These are phyloP conservation scores for Ibidorhyncha struthersii DNA, from an alignment of 2,113 vertebrate species.

Conservation along the genomic window DNA sequence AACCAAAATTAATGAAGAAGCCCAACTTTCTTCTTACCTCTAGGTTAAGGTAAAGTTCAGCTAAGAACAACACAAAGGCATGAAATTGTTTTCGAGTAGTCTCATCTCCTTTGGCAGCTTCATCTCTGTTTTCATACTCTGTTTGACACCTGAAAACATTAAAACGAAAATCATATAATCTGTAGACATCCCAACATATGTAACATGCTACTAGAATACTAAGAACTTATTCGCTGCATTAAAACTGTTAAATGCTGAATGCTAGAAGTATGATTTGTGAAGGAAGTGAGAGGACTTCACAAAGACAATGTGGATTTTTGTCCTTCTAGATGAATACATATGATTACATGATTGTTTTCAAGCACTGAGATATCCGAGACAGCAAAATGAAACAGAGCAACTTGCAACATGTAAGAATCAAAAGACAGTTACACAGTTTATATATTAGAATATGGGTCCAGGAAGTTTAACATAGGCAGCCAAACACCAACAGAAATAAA, in stretches of 20 bases:
- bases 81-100: slow-evolving; percentile 87
- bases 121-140: slow-evolving; percentile 83
- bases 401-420: background rate
- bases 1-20: slow-evolving; percentile 53
- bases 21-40: slow-evolving; percentile 79
- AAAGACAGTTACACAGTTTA: background rate
- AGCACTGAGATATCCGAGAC: background rate
- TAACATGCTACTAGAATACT: background rate
- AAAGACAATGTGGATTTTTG: background rate
- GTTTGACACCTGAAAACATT: slow-evolving; percentile 80
- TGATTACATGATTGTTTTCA: background rate
- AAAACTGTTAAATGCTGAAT: background rate
- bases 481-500: background rate
- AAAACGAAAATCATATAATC: background rate
- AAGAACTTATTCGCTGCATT: background rate
- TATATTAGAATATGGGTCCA: background rate
- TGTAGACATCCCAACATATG: background rate
- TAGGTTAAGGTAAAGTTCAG: slow-evolving; percentile 93
- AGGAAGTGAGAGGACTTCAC: background rate
- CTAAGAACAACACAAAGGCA: slow-evolving; percentile 92
- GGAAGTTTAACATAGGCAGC: background rate
- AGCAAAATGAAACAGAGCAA: background rate
- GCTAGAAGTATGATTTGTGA: background rate
- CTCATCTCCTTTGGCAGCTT: slow-evolving; percentile 82
- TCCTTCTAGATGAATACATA: background rate